Base-by-base conservation (phyloP, 2,888 invertebrate species). In the Folsomia candida region DNA sequence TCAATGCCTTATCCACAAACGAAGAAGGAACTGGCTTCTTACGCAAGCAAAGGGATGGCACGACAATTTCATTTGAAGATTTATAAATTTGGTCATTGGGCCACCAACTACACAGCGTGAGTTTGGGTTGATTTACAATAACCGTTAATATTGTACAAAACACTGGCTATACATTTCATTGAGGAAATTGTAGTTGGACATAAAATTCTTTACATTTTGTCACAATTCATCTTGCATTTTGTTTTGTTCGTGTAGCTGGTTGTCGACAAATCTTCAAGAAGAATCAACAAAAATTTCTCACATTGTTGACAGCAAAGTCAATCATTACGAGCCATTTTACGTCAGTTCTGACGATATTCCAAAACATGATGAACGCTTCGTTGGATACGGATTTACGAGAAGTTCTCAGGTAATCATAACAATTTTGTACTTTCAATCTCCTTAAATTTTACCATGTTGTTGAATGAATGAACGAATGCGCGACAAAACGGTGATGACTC, bases 41-140 rank as follows among this genome's bases (percentile, higher is more conserved):
- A 94, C 73, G 90, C 91, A 0, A 89, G 87, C 80, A 91, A 91
- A 81, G 92, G 91, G 66, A 84, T 93, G 63, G 94, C 94, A 0
- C 87, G 93, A 82, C 94, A 94, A 0, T 94, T 94, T 82, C 94
- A 94, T 83, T 89, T 92, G 81, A 93, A 93, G 84, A 92, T 94
- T 73, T 94, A 94, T 83, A 92, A 93, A 80, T 92, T 92, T 83
- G 94, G 94, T 83, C 94, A 95, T 83, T 93, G 88, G 81, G 94
- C 94, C 4, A 94, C 94, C 0, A 94, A 95, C 84, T 93, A 94
- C 83, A 88, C 92, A 51, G 90, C 89, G 93, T 92, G 81, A 86
- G 86, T 68, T 28, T 64, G 66, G 22, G 11, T 66, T 57, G 25
- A 54, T 51, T n/a, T 37, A 59, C 25, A 59, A n/a, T n/a, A n/a